Conservation (phyloP, 2,888 invertebrate species). For the Neoitamus cyanurus region DNA sequence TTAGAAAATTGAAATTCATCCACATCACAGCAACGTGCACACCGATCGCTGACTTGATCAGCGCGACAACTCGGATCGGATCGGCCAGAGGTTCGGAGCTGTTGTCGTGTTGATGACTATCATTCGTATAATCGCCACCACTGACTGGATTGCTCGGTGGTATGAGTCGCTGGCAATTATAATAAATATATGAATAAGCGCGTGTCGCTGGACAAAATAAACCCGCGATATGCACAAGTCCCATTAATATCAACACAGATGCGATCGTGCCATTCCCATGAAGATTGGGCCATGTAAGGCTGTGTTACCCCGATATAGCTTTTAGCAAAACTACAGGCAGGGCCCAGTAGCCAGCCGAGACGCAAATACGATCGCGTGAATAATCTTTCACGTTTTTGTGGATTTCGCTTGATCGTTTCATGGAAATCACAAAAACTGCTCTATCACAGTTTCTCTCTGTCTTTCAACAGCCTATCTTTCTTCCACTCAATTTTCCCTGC, state of each 20-base stretch:
- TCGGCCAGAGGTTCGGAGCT: not conserved
- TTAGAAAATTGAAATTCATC: constrained; percentile 13
- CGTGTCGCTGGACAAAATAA: not conserved
- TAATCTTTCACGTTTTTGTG: constrained; percentile 24
- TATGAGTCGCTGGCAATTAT: constrained; percentile 22
- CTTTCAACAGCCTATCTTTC: not conserved
- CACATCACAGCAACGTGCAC: not conserved
- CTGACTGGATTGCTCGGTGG: not conserved
- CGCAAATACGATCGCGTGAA: constrained; percentile 37
- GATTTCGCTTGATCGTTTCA: not conserved
- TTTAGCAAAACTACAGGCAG: not conserved
- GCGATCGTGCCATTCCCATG: not conserved
- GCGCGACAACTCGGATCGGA: not conserved
- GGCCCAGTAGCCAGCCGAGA: not conserved
- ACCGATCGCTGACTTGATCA: not conserved
- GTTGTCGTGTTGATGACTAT: not conserved
- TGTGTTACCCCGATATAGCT: not conserved
- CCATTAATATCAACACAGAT: not conserved
- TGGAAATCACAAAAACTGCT: constrained; percentile 15
- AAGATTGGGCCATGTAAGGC: not conserved
- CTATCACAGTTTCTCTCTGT: not conserved
- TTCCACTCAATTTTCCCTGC: not conserved
- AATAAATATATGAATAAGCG: constrained; percentile 18
- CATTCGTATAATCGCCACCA: not conserved
- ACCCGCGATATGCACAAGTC: not conserved